Evolutionary conservation across 2,113 vertebrate genomes (phyloP), one percentile per base, ranked within the genome.

Genomic region (Piaya cayana): DNA sequence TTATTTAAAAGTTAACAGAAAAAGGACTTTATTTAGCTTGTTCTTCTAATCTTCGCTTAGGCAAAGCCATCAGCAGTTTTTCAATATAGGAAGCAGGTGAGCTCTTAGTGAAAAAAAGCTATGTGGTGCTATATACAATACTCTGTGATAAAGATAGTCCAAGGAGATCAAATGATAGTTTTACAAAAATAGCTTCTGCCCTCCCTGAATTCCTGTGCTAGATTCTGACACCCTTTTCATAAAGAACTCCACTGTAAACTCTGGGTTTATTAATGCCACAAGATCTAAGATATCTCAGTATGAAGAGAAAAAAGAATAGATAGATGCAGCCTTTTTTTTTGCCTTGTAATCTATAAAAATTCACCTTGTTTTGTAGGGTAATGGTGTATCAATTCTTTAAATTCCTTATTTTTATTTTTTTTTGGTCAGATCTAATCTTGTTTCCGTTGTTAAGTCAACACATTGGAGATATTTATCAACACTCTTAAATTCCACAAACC

Each of bases 101-200:
- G 23, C 37, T 81, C 32, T 60, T 68, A 77, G 23, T n/a, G 21
- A 70, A 59, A 83, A 83, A 74, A 52, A 18, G 8, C 43, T 88
- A 0, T 86, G 68, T 39, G 49, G 56, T 82, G 17, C 79, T 78
- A 10, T 88, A 75, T 39, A 32, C 68, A 78, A 36, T 90, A 67
- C 79, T 86, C n/a, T 69, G 5, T 5, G 82, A 77, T 67, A 94
- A 92, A 97, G 81, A 94, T 93, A 96, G 68, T 60, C 56, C 60
- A 74, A 77, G 63, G 36, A 85, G 85, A 90, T 94, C 56, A 70
- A 92, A 78, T 94, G 43, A 68, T 78, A 55, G 8, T 78, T 90
- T 70, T 45, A 49, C 65, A 86, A 71, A 92, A 94, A 95, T 90
- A 96, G 64, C 45, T 92, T 26, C 64, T 92, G 62, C 42, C 52